Evolutionary conservation across 2,888 invertebrate genomes (phyloP), one percentile per base, ranked within the genome.

Genomic region (Deilephila porcellus): DNA sequence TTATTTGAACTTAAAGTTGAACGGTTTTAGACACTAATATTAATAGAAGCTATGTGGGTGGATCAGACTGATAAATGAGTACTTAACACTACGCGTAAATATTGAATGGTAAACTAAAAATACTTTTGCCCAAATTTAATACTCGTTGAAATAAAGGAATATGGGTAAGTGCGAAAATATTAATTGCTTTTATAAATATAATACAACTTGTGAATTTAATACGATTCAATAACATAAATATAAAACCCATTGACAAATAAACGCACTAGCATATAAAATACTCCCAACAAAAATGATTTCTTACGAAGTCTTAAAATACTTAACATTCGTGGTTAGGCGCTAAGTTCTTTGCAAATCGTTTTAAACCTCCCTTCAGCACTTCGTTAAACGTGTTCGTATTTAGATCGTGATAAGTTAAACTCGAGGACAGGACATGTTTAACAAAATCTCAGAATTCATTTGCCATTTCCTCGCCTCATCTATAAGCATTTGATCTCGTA

Each of bases 301-400:
- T 52, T 52, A 56, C 56, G 6, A n/a, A 56, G n/a, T 56, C 7
- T 17, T 37, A 37, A 20, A 45, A 37, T n/a, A 34, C 37, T 45
- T n/a, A 5, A 20, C 17, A 25, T 4, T 25, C 2, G 14, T 25
- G 4, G 4, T 14, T 62, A 56, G 17, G 19, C 19, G 19, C 19
- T 32, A 17, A 62, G 6, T 62, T 19, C 62, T 32, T 17, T 67
- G 45, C 17, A 67, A 90, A 91, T 89, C n/a, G n/a, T 93, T 92
- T 93, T 90, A 93, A 45, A 92, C 91, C 91, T 91, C 89, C 89
- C 90, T 91, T 93, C 90, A 88, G 88, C 93, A 93, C 91, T 91
- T 93, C 92, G 91, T 94, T 94, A 93, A 90, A 82, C 82, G 83
- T 90, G 88, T 90, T 92, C 91, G 91, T 93, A 89, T 93, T 93